Evolutionary conservation across 2,797 vertebrate species (phyloP).

Genomic region (Sebastes nivosus): DNA sequence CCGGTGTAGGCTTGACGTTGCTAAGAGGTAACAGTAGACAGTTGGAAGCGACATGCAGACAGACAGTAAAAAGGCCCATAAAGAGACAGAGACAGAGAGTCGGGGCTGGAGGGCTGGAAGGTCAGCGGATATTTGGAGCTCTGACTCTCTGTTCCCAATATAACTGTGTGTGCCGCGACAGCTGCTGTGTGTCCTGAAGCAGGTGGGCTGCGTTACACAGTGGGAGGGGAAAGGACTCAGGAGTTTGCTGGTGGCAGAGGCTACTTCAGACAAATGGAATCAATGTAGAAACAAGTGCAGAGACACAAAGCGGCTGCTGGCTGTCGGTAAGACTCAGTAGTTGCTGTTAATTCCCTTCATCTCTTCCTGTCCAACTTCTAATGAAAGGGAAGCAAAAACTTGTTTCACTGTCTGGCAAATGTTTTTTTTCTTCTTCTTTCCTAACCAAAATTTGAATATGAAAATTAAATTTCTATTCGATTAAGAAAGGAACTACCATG

Average conservation of each 20-base stretch:
- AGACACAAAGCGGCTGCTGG: neutral
- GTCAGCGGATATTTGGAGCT: slow-evolving; percentile 39
- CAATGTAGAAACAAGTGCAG: neutral
- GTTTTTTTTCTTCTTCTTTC: neutral
- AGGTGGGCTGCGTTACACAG: slow-evolving; percentile 38
- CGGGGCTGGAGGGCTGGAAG: neutral
- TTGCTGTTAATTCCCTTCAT: neutral
- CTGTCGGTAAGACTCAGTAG: neutral
- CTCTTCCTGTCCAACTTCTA: neutral
- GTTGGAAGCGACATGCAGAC: neutral
- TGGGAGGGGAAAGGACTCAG: neutral
- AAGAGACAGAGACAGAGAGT: slow-evolving; percentile 35
- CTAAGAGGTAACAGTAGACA: neutral
- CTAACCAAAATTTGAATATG: too few relatives aligned
- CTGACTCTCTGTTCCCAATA: slow-evolving; percentile 45
- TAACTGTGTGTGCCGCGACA: slow-evolving; percentile 44
- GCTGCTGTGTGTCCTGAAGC: slow-evolving; percentile 56
- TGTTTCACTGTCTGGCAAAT: neutral
- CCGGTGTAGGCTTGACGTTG: neutral
- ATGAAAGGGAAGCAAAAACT: neutral
- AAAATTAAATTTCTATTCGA: too few relatives aligned
- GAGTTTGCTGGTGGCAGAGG: neutral
- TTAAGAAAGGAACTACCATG: too few relatives aligned
- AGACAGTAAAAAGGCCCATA: neutral
- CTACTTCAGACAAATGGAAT: neutral